Evolutionary conservation across 2,888 invertebrate species (phyloP), one percentile per base, ranked within the genome.

Genomic region (Chalcosyrphus nemorum): DNA sequence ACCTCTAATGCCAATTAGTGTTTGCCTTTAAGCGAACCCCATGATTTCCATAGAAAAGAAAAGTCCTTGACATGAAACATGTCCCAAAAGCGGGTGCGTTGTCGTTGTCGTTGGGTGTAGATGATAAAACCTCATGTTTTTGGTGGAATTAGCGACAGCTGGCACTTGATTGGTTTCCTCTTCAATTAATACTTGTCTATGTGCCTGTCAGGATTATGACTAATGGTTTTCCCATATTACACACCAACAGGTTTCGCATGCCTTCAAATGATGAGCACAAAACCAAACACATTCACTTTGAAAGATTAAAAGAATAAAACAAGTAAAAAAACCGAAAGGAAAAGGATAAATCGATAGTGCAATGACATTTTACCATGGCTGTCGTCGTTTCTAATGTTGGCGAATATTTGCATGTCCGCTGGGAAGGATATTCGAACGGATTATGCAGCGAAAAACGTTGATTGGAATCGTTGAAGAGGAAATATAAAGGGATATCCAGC

Each of bases 391-490:
- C 15, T 27, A 24, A 45, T 9, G 29, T 35, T 24, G 27, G 11
- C 2, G 38, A 50, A 38, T 52, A 52, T 66, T 50, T 66, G 50
- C 65, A 52, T 66, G 17, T 38, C 24, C 17, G 11, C 7, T 27
- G 52, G 29, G 41, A 13, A 19, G 4, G 21, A 45, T 32, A 68
- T 32, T 56, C 56, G 43, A 43, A 63, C 4, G 19, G 54, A 32
- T 43, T 32, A 72, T 61, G 52, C 19, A 72, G 43, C 52, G 61
- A 72, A 54, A 61, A 63, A 43, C 41, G 32, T 45, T 74, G 35
- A 63, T 35, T 63, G 45, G 47, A 65, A 45, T 56, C 74, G 38
- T 38, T 56, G 74, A 65, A 56, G 63, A 56, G 74, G 63, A 74
- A 65, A 32, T 65, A 45, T 38, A 65, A 65, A 68, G 17, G 52